Evolutionary conservation across 1,140 invertebrate species (phyloP), one percentile per base, ranked within the genome.

Genomic region (Drosophila arizonae): DNA sequence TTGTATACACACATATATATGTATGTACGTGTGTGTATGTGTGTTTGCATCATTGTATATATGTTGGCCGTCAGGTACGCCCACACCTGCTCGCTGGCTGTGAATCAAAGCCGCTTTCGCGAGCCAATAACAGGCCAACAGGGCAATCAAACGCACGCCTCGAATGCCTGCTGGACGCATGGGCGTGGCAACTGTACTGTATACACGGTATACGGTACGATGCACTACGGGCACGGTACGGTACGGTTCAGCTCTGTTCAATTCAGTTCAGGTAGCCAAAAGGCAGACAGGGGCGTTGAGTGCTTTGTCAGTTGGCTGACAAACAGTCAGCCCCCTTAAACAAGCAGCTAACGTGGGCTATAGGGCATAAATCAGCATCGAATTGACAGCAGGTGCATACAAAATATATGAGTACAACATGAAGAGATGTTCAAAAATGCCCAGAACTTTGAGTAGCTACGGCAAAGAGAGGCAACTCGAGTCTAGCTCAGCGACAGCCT

Each of bases 71-170:
- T 6, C 43, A 21, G 15, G 26, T 33, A 46, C 28, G 15, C 50
- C 41, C 6, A 13, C 21, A 48, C 30, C 52, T 58, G 17, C 17
- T 17, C 17, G 17, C 17, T 17, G 17, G 17, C 17, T 17, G 81
- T 75, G 81, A 81, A 85, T 85, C 81, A 86, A 66, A 76, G 63
- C 64, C 43, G 50, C 50, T 76, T 68, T 61, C 36, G 74, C 61
- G 63, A 72, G 72, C 60, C 65, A 50, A 79, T 76, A 72, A 54
- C 52, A 21, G 15, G 62, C 71, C 80, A 63, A 17, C 10, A 15
- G 33, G 33, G 77, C 76, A 84, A 84, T 84, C 77, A 85, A 80
- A 84, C 79, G 65, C 81, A 85, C 61, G 65, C 72, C 72, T 62
- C 62, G 52, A 4, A 30, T 43, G 51, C 48, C 9, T 54, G 9